Base-by-base conservation (phyloP, 1,140 invertebrate genomes). In the Luehdorfia chinensis region DNA sequence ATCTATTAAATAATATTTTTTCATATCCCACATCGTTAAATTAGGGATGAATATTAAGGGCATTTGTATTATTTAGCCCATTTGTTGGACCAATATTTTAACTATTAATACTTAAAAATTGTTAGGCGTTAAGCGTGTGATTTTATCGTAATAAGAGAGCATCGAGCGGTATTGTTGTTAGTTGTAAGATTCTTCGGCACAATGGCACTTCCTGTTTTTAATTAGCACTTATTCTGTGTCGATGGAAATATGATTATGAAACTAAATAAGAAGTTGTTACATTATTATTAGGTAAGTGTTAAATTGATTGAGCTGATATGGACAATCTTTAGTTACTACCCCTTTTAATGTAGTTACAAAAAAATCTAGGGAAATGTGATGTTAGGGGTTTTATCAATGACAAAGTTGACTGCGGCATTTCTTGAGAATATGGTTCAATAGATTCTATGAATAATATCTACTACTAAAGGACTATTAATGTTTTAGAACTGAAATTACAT, bases 1-100 rank as follows among this genome's bases (percentile, higher is more conserved):
- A 81, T 75, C 77, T 83, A 84, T 81, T 84, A 72, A 86, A 84
- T 83, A 84, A 84, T 86, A 86, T 84, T 83, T 86, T 86, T 86
- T 83, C 83, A 86, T 84, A 78, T 86, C 83, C 83, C 83, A 70
- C 68, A 68, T 83, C 78, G 79, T 86, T 84, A 78, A 80, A 86
- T 86, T 81, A 81, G 83, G 83, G 83, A 84, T 84, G 80, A 83
- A 83, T 83, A 84, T 86, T 86, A 75, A 79, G 83, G 83, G 83
- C 80, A 79, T 84, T 83, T 83, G 83, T 86, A 86, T 84, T 84
- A 87, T 87, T 84, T 84, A 84, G 80, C 80, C 84, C 84, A 84
- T 87, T 84, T 87, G 84, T 87, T 87, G 84, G 84, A 87, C 84
- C 84, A 87, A 84, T 87, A 84, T 87, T 87, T 87, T 87, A 87